Base-by-base conservation (phyloP, 2,888 invertebrate genomes). In the Sericinus montela region DNA sequence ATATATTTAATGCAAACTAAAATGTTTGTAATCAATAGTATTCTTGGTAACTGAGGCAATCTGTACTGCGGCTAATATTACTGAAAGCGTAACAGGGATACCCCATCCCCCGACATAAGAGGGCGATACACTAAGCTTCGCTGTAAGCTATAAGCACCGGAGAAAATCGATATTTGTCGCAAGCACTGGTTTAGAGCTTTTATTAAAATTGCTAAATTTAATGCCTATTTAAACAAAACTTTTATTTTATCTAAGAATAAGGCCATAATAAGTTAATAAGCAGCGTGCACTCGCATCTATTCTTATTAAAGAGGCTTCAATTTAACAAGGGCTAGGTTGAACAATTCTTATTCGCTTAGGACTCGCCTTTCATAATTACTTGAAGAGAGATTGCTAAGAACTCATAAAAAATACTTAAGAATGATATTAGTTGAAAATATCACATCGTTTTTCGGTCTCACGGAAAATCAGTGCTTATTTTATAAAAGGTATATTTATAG, bases 201-300 rank as follows among this genome's bases (percentile, higher is more conserved):
- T 34, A 13, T n/a, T 38, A 43, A 11, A 23, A 23, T n/a, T 32
- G 43, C 25, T 25, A n/a, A n/a, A n/a, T n/a, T n/a, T n/a, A 25
- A 25, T 25, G 25, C 8, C 25, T 25, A 8, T 25, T 25, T 7
- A 8, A 25, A 25, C 1, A 25, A 25, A 25, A 23, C 4, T 7
- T 7, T 25, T 25, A 25, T 25, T 25, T 25, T 43, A 6, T 37
- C 14, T 9, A 23, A 36, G 30, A 8, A 36, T 19, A 11, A 48
- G 38, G 19, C 30, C 25, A 38, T 43, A 43, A 37, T 48, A 43
- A 48, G 32, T 48, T 38, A 43, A 48, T 37, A 43, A 43, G 32
- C 32, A 19, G 3, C 37, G 34, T 36, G 46, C 35, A 34, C 10
- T 25, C 15, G 38, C 16, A 32, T 15, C 38, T 34, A 38, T 43